A percentile compares a stretch with the other conserved stretches of the same genome.
phyloP scores from a whole-genome alignment of 2,113 vertebrate genomes.

The Anser brachyrhynchus region DNA sequence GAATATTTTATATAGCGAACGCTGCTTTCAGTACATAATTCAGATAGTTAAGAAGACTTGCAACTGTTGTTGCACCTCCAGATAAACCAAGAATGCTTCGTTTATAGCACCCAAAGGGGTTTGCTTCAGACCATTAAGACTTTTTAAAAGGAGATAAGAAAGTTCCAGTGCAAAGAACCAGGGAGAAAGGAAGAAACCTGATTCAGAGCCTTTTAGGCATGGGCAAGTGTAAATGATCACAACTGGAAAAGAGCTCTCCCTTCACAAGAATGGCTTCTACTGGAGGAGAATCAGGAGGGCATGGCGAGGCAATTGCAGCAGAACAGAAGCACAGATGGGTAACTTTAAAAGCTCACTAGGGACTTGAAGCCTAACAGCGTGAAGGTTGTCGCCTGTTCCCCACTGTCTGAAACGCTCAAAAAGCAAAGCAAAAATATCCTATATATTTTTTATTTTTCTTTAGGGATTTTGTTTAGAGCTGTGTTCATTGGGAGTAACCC shows the following conservation, averaged over 20 bases:
- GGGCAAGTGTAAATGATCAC: not conserved
- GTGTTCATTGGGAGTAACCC: not conserved
- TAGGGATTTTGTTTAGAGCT: not conserved
- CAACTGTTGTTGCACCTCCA: constrained; percentile 49
- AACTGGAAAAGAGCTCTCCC: not conserved
- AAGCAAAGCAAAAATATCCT: not conserved
- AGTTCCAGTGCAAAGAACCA: not conserved
- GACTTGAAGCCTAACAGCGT: not conserved
- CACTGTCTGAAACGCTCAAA: not conserved
- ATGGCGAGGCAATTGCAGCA: not conserved
- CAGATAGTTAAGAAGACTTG: constrained; percentile 45
- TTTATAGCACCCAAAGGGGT: not conserved
- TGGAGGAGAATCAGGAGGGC: not conserved
- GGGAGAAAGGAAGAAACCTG: not conserved
- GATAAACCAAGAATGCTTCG: constrained; percentile 36
- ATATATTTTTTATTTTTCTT: not conserved
- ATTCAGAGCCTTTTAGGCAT: not conserved
- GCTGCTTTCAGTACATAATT: constrained; percentile 45
- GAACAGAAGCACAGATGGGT: not conserved
- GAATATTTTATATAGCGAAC: constrained; percentile 36
- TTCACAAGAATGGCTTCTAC: not conserved
- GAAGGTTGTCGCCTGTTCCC: not conserved
- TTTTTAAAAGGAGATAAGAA: constrained; percentile 7
- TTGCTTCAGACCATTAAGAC: not conserved
- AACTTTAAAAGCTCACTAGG: not conserved